Conservation (phyloP, 1,140 invertebrate genomes). For the Solenopsis fugax region DNA sequence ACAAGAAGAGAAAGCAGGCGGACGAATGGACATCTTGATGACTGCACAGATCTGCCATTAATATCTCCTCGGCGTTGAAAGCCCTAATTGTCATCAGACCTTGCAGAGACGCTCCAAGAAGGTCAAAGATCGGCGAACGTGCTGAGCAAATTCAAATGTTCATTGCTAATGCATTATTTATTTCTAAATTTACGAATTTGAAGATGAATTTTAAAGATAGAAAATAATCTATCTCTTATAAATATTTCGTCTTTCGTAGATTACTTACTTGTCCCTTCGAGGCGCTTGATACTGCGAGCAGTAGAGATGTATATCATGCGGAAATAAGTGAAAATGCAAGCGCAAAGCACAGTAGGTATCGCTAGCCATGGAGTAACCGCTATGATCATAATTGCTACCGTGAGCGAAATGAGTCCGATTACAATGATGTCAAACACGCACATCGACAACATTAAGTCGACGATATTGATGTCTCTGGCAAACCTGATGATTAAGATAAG, state of each 20-base stretch:
- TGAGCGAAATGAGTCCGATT: slow-evolving; percentile 91
- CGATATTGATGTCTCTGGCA: slow-evolving; percentile 94
- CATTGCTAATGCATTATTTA: neutral
- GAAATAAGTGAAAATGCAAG: slow-evolving; percentile 91
- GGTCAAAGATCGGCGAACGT: slow-evolving; percentile 93
- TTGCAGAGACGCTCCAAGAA: slow-evolving; percentile 89
- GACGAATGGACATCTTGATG: slow-evolving; percentile 85
- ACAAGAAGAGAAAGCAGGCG: slow-evolving; percentile 89
- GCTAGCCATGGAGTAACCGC: slow-evolving; percentile 92
- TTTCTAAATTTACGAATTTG: neutral
- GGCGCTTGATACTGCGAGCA: slow-evolving; percentile 94
- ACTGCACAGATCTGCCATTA: slow-evolving; percentile 87
- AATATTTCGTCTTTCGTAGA: neutral
- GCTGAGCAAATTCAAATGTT: slow-evolving; percentile 84
- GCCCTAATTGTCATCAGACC: slow-evolving; percentile 91
- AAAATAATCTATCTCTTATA: neutral
- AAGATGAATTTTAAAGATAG: neutral
- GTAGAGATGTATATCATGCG: slow-evolving; percentile 93
- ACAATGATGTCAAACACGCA: slow-evolving; percentile 91
- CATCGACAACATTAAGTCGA: slow-evolving; percentile 94
- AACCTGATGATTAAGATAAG: slow-evolving; percentile 86
- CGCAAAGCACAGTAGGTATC: slow-evolving; percentile 90
- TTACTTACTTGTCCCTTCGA: slow-evolving; percentile 95
- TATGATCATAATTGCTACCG: slow-evolving; percentile 92
- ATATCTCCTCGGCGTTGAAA: slow-evolving; percentile 86